phyloP scores from a whole-genome alignment of 2,888 invertebrate species.

The Tinea pellionella region DNA sequence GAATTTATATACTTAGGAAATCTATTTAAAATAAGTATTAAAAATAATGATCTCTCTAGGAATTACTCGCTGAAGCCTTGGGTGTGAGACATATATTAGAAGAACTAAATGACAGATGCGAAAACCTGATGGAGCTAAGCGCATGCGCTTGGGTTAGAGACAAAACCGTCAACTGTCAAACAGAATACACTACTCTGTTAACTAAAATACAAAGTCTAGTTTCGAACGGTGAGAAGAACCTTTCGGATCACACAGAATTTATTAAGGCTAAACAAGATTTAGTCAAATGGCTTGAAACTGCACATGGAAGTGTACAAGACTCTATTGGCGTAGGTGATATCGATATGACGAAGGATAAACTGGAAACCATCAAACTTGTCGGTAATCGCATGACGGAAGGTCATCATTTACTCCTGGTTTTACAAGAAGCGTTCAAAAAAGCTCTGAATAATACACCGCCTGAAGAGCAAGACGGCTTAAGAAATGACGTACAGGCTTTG shows the following conservation, averaged over 20 bases:
- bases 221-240: conserved; percentile 88
- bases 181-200: conserved; percentile 81
- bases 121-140: conserved; percentile 86
- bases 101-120: conserved; percentile 88
- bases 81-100: conserved; percentile 83
- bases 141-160: conserved; percentile 88
- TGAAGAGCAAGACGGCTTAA: conserved; percentile 81
- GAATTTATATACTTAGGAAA: too few species aligned
- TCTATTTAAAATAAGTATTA: too few species aligned
- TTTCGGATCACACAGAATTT: conserved; percentile 92
- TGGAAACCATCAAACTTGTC: conserved; percentile 82
- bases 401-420: conserved; percentile 83
- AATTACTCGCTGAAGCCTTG: conserved; percentile 79
- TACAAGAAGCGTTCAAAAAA: conserved; percentile 87
- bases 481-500: conserved; percentile 80
- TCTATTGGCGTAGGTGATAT: conserved; percentile 86
- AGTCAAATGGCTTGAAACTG: conserved; percentile 84
- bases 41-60: conserved; percentile 38
- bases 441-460: conserved; percentile 84
- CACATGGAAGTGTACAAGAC: conserved; percentile 84
- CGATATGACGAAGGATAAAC: conserved; percentile 79
- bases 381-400: conserved; percentile 83
- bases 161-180: conserved; percentile 86
- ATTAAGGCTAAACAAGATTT: conserved; percentile 86
- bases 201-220: conserved; percentile 85